Evolutionary conservation across 2,797 vertebrate genomes (phyloP), one percentile per base, ranked within the genome.

Genomic region (Emydoidea blandingii): DNA sequence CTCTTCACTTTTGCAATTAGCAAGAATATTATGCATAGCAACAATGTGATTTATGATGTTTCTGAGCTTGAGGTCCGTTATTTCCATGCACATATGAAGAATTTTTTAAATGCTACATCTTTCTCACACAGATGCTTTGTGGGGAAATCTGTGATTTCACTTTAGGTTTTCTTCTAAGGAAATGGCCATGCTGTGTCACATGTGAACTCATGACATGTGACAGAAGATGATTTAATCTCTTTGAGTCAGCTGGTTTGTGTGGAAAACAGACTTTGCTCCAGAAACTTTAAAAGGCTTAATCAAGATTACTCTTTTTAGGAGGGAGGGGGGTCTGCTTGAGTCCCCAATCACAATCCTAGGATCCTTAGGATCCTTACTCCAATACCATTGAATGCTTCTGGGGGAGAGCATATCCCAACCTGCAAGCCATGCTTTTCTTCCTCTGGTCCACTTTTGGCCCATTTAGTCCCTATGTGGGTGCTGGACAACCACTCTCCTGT

Each of bases 221-320:
- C 0, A 0, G 29, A 34, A 87, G 81, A 56, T n/a, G 59, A 16
- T 4, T 31, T 16, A 59, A n/a, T 56, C 16, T 15, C 15, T 57
- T 62, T 92, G n/a, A 50, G 37, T 18, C 76, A 83, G 27, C 41
- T 81, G 52, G 3, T 6, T 88, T 68, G 29, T 18, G 87, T 41
- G 23, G 49, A 84, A 87, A 88, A 90, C 29, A 89, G 53, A 9
- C 29, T 88, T 84, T 88, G 21, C 31, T n/a, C 81, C 52, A 76
- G 76, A 53, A 56, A 74, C 37, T 90, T 86, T 21, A 86, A 53
- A 1, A 9, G 34, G 8, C 23, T 90, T 79, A 79, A 86, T 1
- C 2, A 79, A 56, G 41, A 15, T 0, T 6, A n/a, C 79, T 27
- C 1, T 74, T 74, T 81, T 52, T 4, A 56, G 29, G 62, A 8